Percentiles rank a stretch among this genome's conserved stretches.
These are phyloP conservation scores for Vanessa atalanta DNA, from an alignment of 1,140 invertebrate genomes.

Conservation along the genomic window DNA sequence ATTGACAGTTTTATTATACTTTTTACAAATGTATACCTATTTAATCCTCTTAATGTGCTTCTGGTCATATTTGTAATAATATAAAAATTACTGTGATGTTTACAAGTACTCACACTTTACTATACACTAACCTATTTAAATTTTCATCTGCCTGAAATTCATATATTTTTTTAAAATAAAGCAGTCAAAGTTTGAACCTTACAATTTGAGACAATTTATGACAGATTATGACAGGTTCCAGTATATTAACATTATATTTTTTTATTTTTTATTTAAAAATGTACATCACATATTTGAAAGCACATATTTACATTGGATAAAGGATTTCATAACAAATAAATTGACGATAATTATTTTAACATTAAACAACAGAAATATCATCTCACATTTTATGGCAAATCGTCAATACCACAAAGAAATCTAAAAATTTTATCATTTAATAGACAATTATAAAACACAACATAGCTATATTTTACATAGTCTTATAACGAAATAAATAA, in stretches of 20 bases:
- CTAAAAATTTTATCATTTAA: slow-evolving; percentile 62
- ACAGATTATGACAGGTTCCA: neutral
- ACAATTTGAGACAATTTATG: neutral
- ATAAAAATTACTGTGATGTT: slow-evolving; percentile 60
- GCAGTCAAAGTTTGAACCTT: neutral
- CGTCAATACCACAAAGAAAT: slow-evolving; percentile 63
- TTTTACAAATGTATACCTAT: slow-evolving; percentile 64
- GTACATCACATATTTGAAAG: slow-evolving; percentile 62
- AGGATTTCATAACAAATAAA: slow-evolving; percentile 54
- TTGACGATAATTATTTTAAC: slow-evolving; percentile 56
- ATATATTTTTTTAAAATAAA: neutral
- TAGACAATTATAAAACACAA: slow-evolving; percentile 79
- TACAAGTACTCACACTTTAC: slow-evolving; percentile 47
- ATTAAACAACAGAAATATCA: slow-evolving; percentile 72
- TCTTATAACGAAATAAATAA: slow-evolving; percentile 80
- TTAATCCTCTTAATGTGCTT: slow-evolving; percentile 45
- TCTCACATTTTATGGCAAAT: slow-evolving; percentile 75
- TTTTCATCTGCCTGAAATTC: neutral
- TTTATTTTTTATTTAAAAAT: slow-evolving; percentile 30
- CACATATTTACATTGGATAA: slow-evolving; percentile 67
- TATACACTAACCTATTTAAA: slow-evolving; percentile 45
- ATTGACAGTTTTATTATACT: slow-evolving; percentile 69
- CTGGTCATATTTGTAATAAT: slow-evolving; percentile 42
- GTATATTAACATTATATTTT: neutral
- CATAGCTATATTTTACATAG: slow-evolving; percentile 76